Base-by-base conservation (phyloP, 2,888 invertebrate species). In the Galeopsomyia nigrocyanea region DNA sequence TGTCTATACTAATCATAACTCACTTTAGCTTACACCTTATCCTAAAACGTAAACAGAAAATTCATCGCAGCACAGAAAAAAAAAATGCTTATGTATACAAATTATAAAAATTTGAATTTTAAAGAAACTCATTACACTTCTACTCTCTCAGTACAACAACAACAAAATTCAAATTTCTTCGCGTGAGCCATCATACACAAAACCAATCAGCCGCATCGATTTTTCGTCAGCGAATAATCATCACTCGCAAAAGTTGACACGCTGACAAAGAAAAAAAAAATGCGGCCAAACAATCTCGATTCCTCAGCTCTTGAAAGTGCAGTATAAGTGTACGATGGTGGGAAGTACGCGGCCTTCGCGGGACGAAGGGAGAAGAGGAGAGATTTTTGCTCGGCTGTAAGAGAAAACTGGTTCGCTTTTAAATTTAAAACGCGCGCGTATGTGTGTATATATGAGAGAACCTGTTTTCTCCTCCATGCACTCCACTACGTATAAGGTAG, bases 361-460 rank as follows among this genome's bases (percentile, higher is more conserved):
- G 69, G 68, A 39, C 50, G 60, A 53, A 21, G 53, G 53, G 53
- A 14, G 31, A 3, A 21, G 21, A 49, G 13, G 26, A 17, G 71
- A 31, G 47, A 58, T 31, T 64, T 63, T 68, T 68, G 39, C 39
- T 13, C 63, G 62, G 58, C 3, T 53, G n/a, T 2, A 21, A 50
- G 61, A 67, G 62, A 69, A 51, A 69, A 74, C 74, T 74, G 74
- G 74, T 74, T 74, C 66, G 69, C 58, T 62, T 74, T 74, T 67
- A 74, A 74, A 70, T 74, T 74, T 74, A 74, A 39, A 67, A 74
- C 56, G 39, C 16, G 39, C 17, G 13, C 26, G n/a, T 14, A 46
- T 39, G 39, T 16, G 26, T 22, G 17, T 10, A 6, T 13, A 13
- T 14, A 53, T 17, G 31, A 17, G 21, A 61, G 60, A 68, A 68